Evolutionary conservation across 2,888 invertebrate genomes (phyloP), one percentile per base, ranked within the genome.

Genomic region (Athalia rosae): DNA sequence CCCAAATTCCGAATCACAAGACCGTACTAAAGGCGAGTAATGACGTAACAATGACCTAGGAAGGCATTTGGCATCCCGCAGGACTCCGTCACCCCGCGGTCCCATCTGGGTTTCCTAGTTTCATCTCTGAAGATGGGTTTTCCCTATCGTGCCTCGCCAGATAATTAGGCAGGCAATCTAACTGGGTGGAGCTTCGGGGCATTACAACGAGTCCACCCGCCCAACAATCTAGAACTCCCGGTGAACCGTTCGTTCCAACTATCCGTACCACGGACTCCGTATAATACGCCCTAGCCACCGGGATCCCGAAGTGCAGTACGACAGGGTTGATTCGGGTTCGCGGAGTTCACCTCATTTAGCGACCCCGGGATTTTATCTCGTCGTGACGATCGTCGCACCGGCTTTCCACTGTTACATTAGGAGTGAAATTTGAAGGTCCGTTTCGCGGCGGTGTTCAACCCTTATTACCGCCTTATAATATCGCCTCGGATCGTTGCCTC

Each of bases 131-230:
- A 77, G 64, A 66, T 64, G 84, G 84, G 82, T 85, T 83, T 28
- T 80, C 84, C 77, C 83, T 83, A 86, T 84, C 84, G 82, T 82
- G 79, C 82, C 81, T 81, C 82, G 84, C 79, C 84, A 85, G 86
- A 87, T 89, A 89, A 89, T 89, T 89, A 88, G 86, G 85, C 86
- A 86, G 85, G 87, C 88, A 89, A 89, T 89, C 85, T 87, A 85
- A 85, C 83, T 80, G 81, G 79, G 79, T 78, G 78, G 80, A 84
- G 82, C 79, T 78, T 79, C 81, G 77, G 81, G 83, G 82, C 81
- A 83, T 81, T 67, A 67, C 71, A 58, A 71, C 50, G 43, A 71
- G 58, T 71, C 71, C 71, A 58, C 13, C 13, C 43, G 58, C 45
- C 45, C 71, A 58, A 71, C 71, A 71, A 71, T 71, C 71, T 71